Conservation (phyloP, 2,797 vertebrate species). For the Sorex maritimensis region DNA sequence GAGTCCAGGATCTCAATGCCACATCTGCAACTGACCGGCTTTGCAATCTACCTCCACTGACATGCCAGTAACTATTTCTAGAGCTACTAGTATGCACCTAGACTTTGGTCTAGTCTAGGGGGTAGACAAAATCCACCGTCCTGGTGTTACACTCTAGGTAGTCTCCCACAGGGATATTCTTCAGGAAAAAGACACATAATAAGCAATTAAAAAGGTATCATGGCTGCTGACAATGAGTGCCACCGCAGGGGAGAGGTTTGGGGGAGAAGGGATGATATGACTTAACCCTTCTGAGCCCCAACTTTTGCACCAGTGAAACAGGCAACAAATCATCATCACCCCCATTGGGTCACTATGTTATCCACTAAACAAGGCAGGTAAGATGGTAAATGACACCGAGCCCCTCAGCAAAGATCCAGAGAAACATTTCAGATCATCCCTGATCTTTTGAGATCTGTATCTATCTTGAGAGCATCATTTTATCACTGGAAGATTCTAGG, state of each 20-base stretch:
- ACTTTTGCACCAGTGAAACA: slow-evolving; percentile 49
- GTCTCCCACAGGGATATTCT: no score
- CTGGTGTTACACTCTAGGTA: background rate
- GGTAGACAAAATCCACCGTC: slow-evolving; percentile 7
- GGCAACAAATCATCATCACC: background rate
- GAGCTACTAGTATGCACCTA: background rate
- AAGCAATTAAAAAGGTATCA: background rate
- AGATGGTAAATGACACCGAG: background rate
- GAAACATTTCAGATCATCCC: background rate
- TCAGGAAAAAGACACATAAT: background rate
- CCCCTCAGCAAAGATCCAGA: background rate
- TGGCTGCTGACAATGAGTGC: background rate
- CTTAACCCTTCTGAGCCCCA: slow-evolving; percentile 17
- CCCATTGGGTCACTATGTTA: background rate
- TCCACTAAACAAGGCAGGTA: background rate
- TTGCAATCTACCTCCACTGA: background rate
- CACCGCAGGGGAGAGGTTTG: background rate
- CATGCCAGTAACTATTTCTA: slow-evolving; percentile 3
- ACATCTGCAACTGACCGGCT: background rate
- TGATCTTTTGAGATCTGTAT: background rate
- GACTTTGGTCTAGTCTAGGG: background rate
- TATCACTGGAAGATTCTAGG: background rate
- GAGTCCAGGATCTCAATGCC: background rate
- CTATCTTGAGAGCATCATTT: background rate
- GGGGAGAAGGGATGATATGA: background rate